A percentile compares a stretch with the other conserved stretches of the same genome.
These are phyloP conservation scores for Tamandua tetradactyla DNA, from an alignment of 2,797 vertebrate genomes.

Conservation along the genomic window DNA sequence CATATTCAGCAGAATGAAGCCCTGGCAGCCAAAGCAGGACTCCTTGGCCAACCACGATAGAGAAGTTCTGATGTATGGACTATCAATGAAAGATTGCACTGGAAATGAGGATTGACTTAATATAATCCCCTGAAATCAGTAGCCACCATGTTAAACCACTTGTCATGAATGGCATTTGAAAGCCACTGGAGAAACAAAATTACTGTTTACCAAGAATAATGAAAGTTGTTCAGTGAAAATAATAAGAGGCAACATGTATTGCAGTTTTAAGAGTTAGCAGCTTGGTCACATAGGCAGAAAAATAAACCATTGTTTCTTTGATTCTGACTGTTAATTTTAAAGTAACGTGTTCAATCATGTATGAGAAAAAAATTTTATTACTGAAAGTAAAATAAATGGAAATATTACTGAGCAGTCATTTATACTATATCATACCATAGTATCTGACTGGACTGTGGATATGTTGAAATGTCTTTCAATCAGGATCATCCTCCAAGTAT, in stretches of 20 bases:
- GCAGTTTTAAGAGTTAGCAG: conserved; percentile 70
- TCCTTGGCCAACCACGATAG: conserved; percentile 92
- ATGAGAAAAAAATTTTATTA: conserved; percentile 80
- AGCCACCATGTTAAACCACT: conserved; percentile 52
- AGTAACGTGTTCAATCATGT: conserved; percentile 72
- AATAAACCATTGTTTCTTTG: conserved; percentile 77
- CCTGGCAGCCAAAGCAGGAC: conserved; percentile 96
- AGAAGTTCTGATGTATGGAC: background rate
- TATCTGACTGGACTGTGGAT: conserved; percentile 45
- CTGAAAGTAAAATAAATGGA: conserved; percentile 81
- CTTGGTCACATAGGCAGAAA: conserved; percentile 72
- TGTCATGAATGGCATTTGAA: conserved; percentile 68
- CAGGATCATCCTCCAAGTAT: conserved; percentile 37
- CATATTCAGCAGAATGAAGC: conserved; percentile 99
- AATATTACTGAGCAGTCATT: conserved; percentile 65
- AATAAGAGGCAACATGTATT: conserved; percentile 61
- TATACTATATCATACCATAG: conserved; percentile 22
- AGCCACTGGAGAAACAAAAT: conserved; percentile 62
- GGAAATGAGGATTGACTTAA: conserved; percentile 20
- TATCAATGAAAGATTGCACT: conserved; percentile 34
- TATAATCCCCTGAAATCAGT: conserved; percentile 53
- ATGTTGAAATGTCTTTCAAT: conserved; percentile 59
- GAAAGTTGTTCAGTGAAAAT: conserved; percentile 48
- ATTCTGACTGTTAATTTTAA: conserved; percentile 78
- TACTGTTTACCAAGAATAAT: conserved; percentile 65